Percentiles rank a stretch among this genome's conserved stretches.
Conservation (phyloP, 2,888 invertebrate genomes). For the Coenonympha glycerion region DNA sequence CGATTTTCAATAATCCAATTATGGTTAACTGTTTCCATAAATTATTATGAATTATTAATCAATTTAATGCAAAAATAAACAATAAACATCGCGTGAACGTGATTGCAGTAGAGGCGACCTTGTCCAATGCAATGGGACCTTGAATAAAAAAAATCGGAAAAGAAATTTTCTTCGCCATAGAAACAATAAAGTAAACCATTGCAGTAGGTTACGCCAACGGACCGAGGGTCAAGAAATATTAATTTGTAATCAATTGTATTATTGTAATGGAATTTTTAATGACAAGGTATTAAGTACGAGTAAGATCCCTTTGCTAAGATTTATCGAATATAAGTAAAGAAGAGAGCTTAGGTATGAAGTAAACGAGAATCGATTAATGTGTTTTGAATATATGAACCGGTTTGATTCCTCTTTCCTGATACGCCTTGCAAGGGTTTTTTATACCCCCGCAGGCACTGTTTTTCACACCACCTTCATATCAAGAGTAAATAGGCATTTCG, state of each 20-base stretch:
- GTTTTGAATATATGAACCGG: too few species aligned
- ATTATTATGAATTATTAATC: too few species aligned
- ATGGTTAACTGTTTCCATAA: not conserved
- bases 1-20: too few species aligned
- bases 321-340: too few species aligned
- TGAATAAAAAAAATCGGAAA: conserved; percentile 33
- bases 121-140: conserved; percentile 32
- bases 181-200: conserved; percentile 12
- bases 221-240: not conserved
- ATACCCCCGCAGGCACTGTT: too few species aligned
- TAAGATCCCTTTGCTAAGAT: not conserved
- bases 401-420: too few species aligned
- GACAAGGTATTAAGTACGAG: not conserved
- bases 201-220: not conserved
- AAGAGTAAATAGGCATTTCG: too few species aligned
- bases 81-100: conserved; percentile 30
- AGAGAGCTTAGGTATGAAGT: too few species aligned
- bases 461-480: too few species aligned
- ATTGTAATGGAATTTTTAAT: not conserved
- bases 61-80: conserved; percentile 24
- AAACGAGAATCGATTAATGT: too few species aligned
- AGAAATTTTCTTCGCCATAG: conserved; percentile 28
- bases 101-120: conserved; percentile 28
- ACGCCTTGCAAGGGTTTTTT: too few species aligned
- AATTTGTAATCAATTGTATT: not conserved